A percentile compares a stretch with the other conserved stretches of the same genome.
Conservation (phyloP, 2,797 vertebrate species). For the Toxotes lorentzi region DNA sequence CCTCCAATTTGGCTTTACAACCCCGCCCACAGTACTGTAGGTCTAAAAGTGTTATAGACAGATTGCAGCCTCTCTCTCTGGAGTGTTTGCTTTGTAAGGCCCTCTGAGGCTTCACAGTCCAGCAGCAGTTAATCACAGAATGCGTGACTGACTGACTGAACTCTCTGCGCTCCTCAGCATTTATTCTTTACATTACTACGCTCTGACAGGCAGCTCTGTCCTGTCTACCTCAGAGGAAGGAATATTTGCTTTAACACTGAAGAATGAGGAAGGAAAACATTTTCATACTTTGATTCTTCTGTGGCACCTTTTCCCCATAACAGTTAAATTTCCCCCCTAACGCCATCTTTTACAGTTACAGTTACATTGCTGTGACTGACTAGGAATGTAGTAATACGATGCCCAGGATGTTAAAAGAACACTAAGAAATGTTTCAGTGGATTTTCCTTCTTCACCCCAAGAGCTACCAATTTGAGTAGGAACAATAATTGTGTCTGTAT, state of each 20-base stretch:
- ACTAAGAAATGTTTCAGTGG: no score
- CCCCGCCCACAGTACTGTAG: background rate
- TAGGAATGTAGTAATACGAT: background rate
- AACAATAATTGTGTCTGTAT: background rate
- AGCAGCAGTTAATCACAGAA: slow-evolving; percentile 49
- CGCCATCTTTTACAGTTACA: background rate
- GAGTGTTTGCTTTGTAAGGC: slow-evolving; percentile 33
- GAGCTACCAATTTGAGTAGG: background rate
- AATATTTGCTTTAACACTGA: slow-evolving; percentile 20
- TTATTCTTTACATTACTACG: slow-evolving; percentile 43
- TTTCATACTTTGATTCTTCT: background rate
- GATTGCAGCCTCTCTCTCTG: slow-evolving; percentile 28
- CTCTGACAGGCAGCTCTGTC: slow-evolving; percentile 37
- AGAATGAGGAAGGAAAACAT: background rate
- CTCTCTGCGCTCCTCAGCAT: slow-evolving; percentile 33
- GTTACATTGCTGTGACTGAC: background rate
- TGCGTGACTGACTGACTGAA: slow-evolving; percentile 26
- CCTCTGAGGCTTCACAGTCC: slow-evolving; percentile 43
- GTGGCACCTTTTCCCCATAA: background rate
- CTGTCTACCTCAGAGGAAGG: background rate
- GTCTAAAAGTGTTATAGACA: slow-evolving; percentile 24
- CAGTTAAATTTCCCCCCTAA: background rate
- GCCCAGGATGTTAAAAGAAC: no score
- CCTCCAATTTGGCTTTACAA: slow-evolving; percentile 17
- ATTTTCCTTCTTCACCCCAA: background rate